Evolutionary conservation across 2,888 invertebrate species (phyloP).

Genomic region (Eurois occulta): DNA sequence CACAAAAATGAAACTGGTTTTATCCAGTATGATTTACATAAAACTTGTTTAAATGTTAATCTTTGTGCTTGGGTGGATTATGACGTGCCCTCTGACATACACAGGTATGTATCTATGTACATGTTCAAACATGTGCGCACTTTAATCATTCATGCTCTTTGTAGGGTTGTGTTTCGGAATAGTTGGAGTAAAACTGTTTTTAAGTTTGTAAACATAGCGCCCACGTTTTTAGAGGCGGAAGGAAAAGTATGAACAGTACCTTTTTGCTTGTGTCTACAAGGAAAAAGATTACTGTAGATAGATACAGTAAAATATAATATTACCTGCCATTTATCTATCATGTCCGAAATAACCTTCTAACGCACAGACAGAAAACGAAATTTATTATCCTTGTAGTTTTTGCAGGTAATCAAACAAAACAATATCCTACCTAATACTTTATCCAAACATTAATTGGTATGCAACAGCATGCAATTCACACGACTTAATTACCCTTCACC

Average conservation of each 20-base stretch:
- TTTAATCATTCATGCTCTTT: constrained; percentile 67
- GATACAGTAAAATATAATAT: background rate
- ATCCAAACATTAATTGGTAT: constrained; percentile 20
- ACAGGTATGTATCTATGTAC: constrained; percentile 31
- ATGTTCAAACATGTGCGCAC: constrained; percentile 48
- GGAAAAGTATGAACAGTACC: background rate
- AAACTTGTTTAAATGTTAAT: constrained; percentile 90
- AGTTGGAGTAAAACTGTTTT: constrained; percentile 58
- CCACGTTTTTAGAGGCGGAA: constrained; percentile 36
- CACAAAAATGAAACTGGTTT: constrained; percentile 81
- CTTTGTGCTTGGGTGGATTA: constrained; percentile 82
- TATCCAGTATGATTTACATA: constrained; percentile 85
- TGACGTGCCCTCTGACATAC: constrained; percentile 82
- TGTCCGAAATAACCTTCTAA: background rate
- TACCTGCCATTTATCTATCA: background rate
- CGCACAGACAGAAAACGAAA: background rate
- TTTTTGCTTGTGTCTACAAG: no score
- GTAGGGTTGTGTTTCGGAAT: constrained; percentile 60
- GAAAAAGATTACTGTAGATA: background rate
- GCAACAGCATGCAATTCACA: constrained; percentile 45
- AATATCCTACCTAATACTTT: constrained; percentile 18
- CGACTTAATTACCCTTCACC: constrained; percentile 52
- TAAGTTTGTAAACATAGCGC: constrained; percentile 43
- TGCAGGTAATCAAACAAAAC: background rate
- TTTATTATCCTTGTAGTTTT: constrained; percentile 19